A percentile compares a stretch with the other conserved stretches of the same genome.
Evolutionary conservation across 2,888 invertebrate genomes (phyloP).

Genomic region (Dryomyza anilis): DNA sequence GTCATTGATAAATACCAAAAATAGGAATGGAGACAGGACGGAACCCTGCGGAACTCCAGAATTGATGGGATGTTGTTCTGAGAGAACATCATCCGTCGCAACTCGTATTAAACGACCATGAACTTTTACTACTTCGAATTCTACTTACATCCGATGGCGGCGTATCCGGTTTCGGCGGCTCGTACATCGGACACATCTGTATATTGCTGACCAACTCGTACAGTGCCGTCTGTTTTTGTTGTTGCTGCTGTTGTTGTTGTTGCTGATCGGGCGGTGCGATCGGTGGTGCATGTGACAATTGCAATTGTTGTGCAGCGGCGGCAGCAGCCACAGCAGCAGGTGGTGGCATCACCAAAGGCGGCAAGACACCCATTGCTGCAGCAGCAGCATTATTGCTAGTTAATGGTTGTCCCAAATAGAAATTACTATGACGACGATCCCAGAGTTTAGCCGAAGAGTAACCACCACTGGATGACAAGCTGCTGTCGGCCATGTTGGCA

Average conservation of each 20-base stretch:
- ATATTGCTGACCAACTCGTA: slow-evolving; percentile 47
- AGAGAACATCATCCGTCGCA: too few relatives aligned
- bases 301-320: slow-evolving; percentile 1
- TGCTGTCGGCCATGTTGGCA: slow-evolving; percentile 25
- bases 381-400: background rate
- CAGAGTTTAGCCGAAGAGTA: slow-evolving; percentile 45
- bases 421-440: slow-evolving; percentile 48
- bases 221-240: background rate
- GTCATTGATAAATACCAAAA: too few relatives aligned
- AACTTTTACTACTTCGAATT: too few relatives aligned
- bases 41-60: too few relatives aligned
- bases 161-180: slow-evolving; percentile 57
- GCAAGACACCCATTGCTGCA: slow-evolving; percentile 13
- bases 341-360: slow-evolving; percentile 30
- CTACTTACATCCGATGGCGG: slow-evolving; percentile 51
- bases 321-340: background rate
- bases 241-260: background rate
- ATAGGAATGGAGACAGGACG: too few relatives aligned
- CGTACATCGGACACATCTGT: slow-evolving; percentile 48
- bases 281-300: background rate
- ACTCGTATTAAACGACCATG: too few relatives aligned
- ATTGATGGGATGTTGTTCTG: too few relatives aligned
- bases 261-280: slow-evolving; percentile 18
- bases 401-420: slow-evolving; percentile 1
- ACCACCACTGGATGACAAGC: background rate